These are phyloP conservation scores for Basileuterus tristriatus DNA, from an alignment of 2,797 vertebrate species.

Conservation along the genomic window DNA sequence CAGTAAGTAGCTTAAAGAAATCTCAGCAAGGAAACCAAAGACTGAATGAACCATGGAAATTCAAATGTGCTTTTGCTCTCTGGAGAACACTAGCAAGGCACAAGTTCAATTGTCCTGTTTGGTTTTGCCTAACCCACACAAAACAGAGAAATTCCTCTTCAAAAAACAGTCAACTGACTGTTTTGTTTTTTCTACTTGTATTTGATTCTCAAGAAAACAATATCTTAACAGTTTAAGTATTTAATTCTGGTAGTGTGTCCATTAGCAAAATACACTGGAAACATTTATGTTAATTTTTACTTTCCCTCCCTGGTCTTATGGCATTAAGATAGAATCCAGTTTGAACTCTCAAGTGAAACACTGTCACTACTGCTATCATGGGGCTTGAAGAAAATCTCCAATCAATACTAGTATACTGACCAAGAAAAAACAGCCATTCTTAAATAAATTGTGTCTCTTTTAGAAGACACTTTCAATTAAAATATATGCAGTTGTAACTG, in stretches of 20 bases:
- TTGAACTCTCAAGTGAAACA: background rate
- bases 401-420: background rate
- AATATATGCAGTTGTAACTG: background rate
- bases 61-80: background rate
- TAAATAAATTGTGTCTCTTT: background rate
- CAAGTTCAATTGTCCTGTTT: background rate
- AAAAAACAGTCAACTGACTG: background rate
- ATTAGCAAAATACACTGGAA: background rate
- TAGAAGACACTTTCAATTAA: background rate
- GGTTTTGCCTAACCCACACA: background rate
- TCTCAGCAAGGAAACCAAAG: background rate
- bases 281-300: background rate
- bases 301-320: background rate
- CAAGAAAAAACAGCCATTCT: background rate
- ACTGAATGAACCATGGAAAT: background rate
- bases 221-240: background rate
- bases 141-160: background rate
- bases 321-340: background rate
- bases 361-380: background rate
- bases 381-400: background rate
- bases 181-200: background rate
- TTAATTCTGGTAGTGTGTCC: background rate
- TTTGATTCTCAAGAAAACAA: background rate
- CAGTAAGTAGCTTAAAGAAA: background rate
- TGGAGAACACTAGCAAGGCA: background rate